Evolutionary conservation across 2,113 vertebrate genomes (phyloP).

Genomic region (Oncorhynchus clarkii): DNA sequence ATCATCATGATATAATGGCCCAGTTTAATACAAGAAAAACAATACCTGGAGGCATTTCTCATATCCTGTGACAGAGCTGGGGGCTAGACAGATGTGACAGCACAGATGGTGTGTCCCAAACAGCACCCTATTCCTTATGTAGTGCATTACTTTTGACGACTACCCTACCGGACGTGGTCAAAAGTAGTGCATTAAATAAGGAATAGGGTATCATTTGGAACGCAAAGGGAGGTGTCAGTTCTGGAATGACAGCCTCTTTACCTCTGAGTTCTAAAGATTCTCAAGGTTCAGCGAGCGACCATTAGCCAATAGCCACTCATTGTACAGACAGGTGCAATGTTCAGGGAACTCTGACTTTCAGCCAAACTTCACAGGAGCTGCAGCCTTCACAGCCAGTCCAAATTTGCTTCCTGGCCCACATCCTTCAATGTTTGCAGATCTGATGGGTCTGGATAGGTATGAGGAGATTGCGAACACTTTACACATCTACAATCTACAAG

Average conservation of each 20-base stretch:
- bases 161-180: too few relatives aligned
- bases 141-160: too few relatives aligned
- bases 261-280: neutral
- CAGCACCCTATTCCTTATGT: too few relatives aligned
- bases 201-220: too few relatives aligned
- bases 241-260: neutral
- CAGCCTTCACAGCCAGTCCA: too few relatives aligned
- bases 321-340: neutral
- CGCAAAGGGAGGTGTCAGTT: slow-evolving; percentile 3
- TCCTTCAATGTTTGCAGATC: neutral
- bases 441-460: neutral
- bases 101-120: neutral
- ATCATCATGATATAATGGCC: slow-evolving; percentile 9
- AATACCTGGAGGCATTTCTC: slow-evolving; percentile 48
- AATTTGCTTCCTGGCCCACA: too few relatives aligned
- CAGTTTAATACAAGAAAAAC: slow-evolving; percentile 62
- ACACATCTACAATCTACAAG: too few relatives aligned
- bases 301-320: neutral
- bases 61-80: slow-evolving; percentile 62
- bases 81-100: slow-evolving; percentile 48
- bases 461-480: too few relatives aligned
- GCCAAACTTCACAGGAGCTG: neutral
- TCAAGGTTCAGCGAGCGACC: neutral
- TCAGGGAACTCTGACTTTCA: slow-evolving; percentile 1
- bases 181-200: too few relatives aligned